phyloP scores from a whole-genome alignment of 2,113 vertebrate species.

The Micronisus gabar region DNA sequence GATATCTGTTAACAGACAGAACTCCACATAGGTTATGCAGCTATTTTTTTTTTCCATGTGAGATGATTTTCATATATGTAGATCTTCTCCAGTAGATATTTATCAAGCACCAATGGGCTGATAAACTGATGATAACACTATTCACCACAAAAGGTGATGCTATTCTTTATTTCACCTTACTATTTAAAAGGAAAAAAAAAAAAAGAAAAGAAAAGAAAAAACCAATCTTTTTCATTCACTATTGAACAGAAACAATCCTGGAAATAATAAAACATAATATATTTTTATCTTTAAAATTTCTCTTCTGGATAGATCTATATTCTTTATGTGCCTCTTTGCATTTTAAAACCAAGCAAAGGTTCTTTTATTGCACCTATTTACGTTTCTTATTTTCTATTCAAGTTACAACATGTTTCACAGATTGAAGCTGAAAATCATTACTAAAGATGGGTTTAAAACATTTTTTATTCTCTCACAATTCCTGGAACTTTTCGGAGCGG shows the following conservation, averaged over 20 bases:
- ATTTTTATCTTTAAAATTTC: not conserved
- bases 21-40: not conserved
- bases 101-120: not conserved
- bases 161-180: not conserved
- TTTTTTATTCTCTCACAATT: not conserved
- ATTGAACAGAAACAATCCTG: not conserved
- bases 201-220: not conserved
- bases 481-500: not conserved
- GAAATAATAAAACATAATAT: not conserved
- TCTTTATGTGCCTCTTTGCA: not conserved
- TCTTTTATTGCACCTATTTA: not conserved
- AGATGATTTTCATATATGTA: not conserved
- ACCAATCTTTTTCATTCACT: not conserved
- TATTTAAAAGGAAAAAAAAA: not conserved
- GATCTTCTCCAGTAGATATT: not conserved
- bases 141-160: not conserved
- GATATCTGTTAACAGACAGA: not conserved
- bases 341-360: not conserved
- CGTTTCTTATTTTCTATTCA: not conserved
- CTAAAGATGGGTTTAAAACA: not conserved
- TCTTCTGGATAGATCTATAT: not conserved
- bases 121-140: not conserved
- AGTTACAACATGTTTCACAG: not conserved
- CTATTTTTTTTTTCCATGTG: not conserved
- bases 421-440: not conserved